phyloP scores from a whole-genome alignment of 2,888 invertebrate genomes.

The Drymonia ruficornis region DNA sequence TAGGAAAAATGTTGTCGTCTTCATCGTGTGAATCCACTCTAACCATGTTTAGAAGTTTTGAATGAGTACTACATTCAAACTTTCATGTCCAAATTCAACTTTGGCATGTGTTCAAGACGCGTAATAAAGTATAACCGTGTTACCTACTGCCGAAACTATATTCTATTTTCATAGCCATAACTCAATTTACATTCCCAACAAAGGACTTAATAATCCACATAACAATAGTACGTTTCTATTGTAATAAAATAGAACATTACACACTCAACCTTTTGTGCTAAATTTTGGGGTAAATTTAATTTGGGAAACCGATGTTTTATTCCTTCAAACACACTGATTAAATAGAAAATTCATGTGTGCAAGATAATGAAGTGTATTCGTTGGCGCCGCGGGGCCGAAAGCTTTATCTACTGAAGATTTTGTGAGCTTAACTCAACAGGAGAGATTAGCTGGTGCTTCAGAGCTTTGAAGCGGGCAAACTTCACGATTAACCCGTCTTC shows the following conservation, averaged over 20 bases:
- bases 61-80: too few species aligned
- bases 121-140: background rate
- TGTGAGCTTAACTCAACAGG: constrained; percentile 58
- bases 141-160: background rate
- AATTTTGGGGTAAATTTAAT: constrained; percentile 4
- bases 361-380: constrained; percentile 42
- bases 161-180: background rate
- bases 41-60: too few species aligned
- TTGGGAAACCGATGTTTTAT: background rate
- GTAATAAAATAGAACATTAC: background rate
- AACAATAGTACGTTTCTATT: constrained; percentile 2
- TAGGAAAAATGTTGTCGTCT: too few species aligned
- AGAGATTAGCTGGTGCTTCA: constrained; percentile 64
- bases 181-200: background rate
- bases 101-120: too few species aligned
- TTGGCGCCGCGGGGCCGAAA: constrained; percentile 52
- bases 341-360: constrained; percentile 6
- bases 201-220: background rate
- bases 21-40: too few species aligned
- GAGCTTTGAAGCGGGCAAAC: constrained; percentile 50
- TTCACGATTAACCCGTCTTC: constrained; percentile 49
- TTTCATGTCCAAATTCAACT: too few species aligned
- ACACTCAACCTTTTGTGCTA: constrained; percentile 1
- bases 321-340: background rate
- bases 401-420: constrained; percentile 62